A percentile compares a stretch with the other conserved stretches of the same genome.
Conservation (phyloP, 2,797 vertebrate species). For the Sparidentex hasta region DNA sequence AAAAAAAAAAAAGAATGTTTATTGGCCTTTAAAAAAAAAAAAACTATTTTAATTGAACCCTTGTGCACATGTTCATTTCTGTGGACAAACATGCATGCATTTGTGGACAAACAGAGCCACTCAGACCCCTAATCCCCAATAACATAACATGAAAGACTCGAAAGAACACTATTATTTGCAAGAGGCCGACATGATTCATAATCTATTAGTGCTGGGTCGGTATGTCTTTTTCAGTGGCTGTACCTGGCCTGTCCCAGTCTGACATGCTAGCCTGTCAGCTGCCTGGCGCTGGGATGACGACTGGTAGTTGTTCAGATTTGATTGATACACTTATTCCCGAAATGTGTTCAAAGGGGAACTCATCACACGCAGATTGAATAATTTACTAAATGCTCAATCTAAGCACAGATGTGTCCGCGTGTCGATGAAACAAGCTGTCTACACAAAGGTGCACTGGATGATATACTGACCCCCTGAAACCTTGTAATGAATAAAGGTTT, state of each 20-base stretch:
- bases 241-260: conserved; percentile 25
- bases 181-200: conserved; percentile 64
- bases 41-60: neutral
- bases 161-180: conserved; percentile 60
- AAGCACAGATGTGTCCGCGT: conserved; percentile 34
- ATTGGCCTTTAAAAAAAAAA: neutral
- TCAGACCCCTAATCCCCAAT: conserved; percentile 41
- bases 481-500: conserved; percentile 57
- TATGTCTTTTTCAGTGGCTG: conserved; percentile 60
- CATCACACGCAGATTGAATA: conserved; percentile 32
- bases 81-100: neutral
- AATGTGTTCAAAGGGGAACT: conserved; percentile 6
- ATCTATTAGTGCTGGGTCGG: conserved; percentile 72
- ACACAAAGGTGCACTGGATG: conserved; percentile 42
- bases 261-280: conserved; percentile 29
- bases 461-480: conserved; percentile 52
- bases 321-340: conserved; percentile 1
- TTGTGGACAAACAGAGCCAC: conserved; percentile 1
- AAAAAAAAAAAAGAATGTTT: neutral
- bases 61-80: neutral
- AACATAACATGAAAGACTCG: conserved; percentile 63
- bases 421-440: conserved; percentile 50
- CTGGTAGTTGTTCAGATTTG: neutral
- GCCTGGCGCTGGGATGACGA: conserved; percentile 22
- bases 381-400: conserved; percentile 36